Percentiles rank a stretch among this genome's conserved stretches.
These are phyloP conservation scores for Batillaria attramentaria DNA, from an alignment of 1,140 invertebrate species.

Conservation along the genomic window DNA sequence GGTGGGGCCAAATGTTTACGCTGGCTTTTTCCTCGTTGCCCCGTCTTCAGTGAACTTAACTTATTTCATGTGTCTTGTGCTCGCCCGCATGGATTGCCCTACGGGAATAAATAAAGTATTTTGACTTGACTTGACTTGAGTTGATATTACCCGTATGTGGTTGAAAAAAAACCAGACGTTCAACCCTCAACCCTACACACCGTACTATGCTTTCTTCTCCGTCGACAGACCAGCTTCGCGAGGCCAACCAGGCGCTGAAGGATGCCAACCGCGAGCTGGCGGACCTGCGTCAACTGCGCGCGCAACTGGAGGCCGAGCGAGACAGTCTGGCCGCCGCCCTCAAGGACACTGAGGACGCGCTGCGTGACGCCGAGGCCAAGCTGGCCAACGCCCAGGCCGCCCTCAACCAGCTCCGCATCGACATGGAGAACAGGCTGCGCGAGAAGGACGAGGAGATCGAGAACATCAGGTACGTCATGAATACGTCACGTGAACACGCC, in stretches of 20 bases:
- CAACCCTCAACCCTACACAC: too few relatives aligned
- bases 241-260: slow-evolving; percentile 67
- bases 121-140: too few relatives aligned
- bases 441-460: slow-evolving; percentile 73
- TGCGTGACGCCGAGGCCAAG: slow-evolving; percentile 68
- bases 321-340: slow-evolving; percentile 68
- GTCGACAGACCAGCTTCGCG: slow-evolving; percentile 66
- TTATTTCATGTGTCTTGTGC: too few relatives aligned
- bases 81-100: too few relatives aligned
- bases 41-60: too few relatives aligned
- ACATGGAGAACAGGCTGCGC: slow-evolving; percentile 71
- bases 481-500: too few relatives aligned
- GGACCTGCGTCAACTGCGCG: slow-evolving; percentile 63
- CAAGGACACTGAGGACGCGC: slow-evolving; percentile 69
- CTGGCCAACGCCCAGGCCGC: slow-evolving; percentile 68
- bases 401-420: slow-evolving; percentile 65
- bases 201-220: too few relatives aligned
- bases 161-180: too few relatives aligned
- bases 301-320: slow-evolving; percentile 67
- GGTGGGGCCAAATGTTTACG: too few relatives aligned
- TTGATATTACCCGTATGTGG: too few relatives aligned
- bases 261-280: slow-evolving; percentile 67
- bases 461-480: slow-evolving; percentile 59
- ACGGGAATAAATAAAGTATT: too few relatives aligned
- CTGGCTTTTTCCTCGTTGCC: too few relatives aligned